These are phyloP conservation scores for Poeciliopsis infans DNA, from an alignment of 2,797 vertebrate genomes.

Conservation along the genomic window DNA sequence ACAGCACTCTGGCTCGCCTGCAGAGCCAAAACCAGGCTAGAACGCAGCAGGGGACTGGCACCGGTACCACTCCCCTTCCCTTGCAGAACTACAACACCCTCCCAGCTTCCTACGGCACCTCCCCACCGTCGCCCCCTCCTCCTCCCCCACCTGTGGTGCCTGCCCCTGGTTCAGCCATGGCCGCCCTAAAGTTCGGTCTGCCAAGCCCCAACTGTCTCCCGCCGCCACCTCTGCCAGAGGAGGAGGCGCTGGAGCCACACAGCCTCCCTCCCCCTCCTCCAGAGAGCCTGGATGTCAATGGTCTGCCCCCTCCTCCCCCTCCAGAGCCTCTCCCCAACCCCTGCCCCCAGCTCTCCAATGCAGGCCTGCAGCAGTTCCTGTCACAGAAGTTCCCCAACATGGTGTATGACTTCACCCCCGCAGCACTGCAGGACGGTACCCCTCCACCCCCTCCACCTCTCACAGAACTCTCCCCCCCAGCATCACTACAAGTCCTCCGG, in stretches of 20 bases:
- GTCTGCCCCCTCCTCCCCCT: slow-evolving; percentile 66
- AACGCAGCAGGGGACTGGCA: background rate
- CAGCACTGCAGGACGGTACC: slow-evolving; percentile 41
- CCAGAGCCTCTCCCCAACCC: slow-evolving; percentile 37
- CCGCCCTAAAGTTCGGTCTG: slow-evolving; percentile 80
- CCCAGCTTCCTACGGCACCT: slow-evolving; percentile 59
- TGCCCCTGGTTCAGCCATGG: slow-evolving; percentile 86
- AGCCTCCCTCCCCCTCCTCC: slow-evolving; percentile 65
- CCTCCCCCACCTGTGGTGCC: slow-evolving; percentile 79
- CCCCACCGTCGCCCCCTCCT: slow-evolving; percentile 73
- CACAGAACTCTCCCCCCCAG: slow-evolving; percentile 72
- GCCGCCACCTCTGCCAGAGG: slow-evolving; percentile 69
- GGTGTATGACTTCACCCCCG: slow-evolving; percentile 77
- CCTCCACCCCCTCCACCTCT: slow-evolving; percentile 61
- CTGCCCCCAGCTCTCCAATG: slow-evolving; percentile 67
- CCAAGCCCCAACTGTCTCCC: slow-evolving; percentile 80
- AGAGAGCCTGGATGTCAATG: slow-evolving; percentile 67
- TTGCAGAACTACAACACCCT: slow-evolving; percentile 77
- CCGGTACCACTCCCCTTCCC: slow-evolving; percentile 28
- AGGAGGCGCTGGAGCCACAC: slow-evolving; percentile 48
- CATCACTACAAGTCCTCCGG: slow-evolving; percentile 73
- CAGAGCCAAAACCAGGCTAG: slow-evolving; percentile 78
- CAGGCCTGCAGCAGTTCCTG: slow-evolving; percentile 81
- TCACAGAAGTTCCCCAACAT: slow-evolving; percentile 88
- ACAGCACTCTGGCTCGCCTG: slow-evolving; percentile 90